Percentiles rank a stretch among this genome's conserved stretches.
Evolutionary conservation across 2,113 vertebrate species (phyloP).

Genomic region (Corythoichthys intestinalis): DNA sequence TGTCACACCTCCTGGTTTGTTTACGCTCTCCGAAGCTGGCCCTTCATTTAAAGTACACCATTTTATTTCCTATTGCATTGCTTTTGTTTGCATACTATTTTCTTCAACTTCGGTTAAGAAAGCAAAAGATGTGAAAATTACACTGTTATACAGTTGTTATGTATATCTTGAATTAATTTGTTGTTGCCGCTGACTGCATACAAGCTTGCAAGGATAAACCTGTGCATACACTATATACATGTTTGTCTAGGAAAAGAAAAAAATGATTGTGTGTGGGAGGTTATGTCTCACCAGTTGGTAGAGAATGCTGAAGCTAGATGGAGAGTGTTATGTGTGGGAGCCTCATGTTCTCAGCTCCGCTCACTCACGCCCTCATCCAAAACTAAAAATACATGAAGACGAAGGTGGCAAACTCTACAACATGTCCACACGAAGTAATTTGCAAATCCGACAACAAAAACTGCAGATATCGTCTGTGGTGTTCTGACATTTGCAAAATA

Average conservation of each 20-base stretch:
- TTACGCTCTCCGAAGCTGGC: too few relatives aligned
- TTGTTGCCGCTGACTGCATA: conserved; percentile 25
- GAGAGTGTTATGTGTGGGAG: conserved; percentile 51
- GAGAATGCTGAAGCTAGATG: conserved; percentile 54
- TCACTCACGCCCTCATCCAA: conserved; percentile 27
- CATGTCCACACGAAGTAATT: neutral
- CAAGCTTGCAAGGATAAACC: conserved; percentile 22
- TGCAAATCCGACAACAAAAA: neutral
- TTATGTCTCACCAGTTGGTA: conserved; percentile 49
- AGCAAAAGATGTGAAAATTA: too few relatives aligned
- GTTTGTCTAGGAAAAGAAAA: conserved; percentile 9
- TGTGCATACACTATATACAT: neutral
- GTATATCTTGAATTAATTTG: conserved; percentile 20
- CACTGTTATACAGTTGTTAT: neutral
- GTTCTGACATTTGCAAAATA: neutral
- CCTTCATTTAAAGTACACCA: too few relatives aligned
- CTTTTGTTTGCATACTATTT: too few relatives aligned
- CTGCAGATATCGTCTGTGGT: neutral
- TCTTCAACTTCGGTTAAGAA: too few relatives aligned
- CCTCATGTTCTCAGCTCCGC: conserved; percentile 34
- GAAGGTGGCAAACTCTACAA: conserved; percentile 33
- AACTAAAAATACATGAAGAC: conserved; percentile 42
- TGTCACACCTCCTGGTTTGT: too few relatives aligned
- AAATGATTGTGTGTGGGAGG: conserved; percentile 37
- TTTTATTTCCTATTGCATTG: too few relatives aligned